These are phyloP conservation scores for Seladonia tumulorum DNA, from an alignment of 2,888 invertebrate species.

Conservation along the genomic window DNA sequence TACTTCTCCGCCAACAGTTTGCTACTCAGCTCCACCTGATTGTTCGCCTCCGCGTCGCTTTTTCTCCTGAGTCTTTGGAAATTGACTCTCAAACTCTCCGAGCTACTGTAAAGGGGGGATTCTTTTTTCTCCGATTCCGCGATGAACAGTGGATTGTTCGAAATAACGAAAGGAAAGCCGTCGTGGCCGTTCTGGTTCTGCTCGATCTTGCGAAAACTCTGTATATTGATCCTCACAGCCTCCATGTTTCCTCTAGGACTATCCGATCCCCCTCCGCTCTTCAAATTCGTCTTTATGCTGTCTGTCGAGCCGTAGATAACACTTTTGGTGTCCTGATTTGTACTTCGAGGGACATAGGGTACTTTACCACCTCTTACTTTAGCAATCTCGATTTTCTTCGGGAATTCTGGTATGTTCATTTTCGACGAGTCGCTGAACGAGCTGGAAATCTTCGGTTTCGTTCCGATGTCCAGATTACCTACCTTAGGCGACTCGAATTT, in stretches of 20 bases:
- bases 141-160: constrained; percentile 81
- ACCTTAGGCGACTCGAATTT: constrained; percentile 72
- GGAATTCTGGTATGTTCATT: constrained; percentile 71
- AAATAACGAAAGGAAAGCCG: constrained; percentile 79
- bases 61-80: constrained; percentile 78
- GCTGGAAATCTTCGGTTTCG: constrained; percentile 75
- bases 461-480: constrained; percentile 75
- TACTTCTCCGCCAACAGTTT: constrained; percentile 80
- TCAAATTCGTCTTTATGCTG: constrained; percentile 71
- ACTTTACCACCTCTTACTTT: constrained; percentile 69
- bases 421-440: constrained; percentile 69
- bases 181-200: constrained; percentile 79
- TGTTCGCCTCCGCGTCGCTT: constrained; percentile 79
- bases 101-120: constrained; percentile 79
- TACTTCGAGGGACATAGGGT: constrained; percentile 67
- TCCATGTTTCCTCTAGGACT: constrained; percentile 76
- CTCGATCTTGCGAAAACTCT: constrained; percentile 76
- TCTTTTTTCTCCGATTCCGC: constrained; percentile 79
- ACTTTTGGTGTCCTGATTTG: constrained; percentile 67
- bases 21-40: constrained; percentile 76
- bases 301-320: constrained; percentile 71
- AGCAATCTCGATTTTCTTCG: constrained; percentile 75
- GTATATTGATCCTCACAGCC: constrained; percentile 76
- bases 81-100: constrained; percentile 78
- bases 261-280: constrained; percentile 70